These are phyloP conservation scores for Bufo gargarizans DNA, from an alignment of 2,113 vertebrate species.

Conservation along the genomic window DNA sequence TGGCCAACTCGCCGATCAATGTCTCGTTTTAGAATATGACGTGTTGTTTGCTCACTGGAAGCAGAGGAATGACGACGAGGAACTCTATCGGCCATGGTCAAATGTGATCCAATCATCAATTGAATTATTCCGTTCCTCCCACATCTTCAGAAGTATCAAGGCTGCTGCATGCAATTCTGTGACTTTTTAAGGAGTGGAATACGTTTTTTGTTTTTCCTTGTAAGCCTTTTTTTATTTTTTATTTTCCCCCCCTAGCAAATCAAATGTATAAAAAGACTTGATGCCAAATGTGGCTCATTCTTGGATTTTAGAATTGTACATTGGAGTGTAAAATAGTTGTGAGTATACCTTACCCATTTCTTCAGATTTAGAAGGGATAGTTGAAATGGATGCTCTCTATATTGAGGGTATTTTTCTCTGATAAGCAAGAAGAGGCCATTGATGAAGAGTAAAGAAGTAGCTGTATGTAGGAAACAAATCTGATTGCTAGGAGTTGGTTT, in stretches of 20 bases:
- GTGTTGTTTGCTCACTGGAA: constrained; percentile 6
- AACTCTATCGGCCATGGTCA: neutral
- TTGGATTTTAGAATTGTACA: constrained; percentile 28
- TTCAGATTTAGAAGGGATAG: neutral
- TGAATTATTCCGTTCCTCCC: neutral
- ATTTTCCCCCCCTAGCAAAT: neutral
- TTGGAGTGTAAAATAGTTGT: constrained; percentile 13
- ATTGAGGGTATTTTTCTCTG: neutral
- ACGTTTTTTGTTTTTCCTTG: neutral
- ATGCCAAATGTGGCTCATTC: constrained; percentile 6
- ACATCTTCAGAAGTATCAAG: constrained; percentile 8
- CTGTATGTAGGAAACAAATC: neutral
- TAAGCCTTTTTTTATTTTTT: neutral
- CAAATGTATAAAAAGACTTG: neutral
- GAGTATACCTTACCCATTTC: neutral
- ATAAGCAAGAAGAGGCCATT: neutral
- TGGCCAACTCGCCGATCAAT: neutral
- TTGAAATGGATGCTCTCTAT: neutral
- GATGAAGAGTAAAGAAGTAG: neutral
- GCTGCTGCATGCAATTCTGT: constrained; percentile 25
- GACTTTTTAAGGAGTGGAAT: neutral
- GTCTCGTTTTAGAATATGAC: neutral
- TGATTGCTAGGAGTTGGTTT: neutral
- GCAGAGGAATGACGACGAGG: neutral
- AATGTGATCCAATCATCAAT: too few relatives aligned